A percentile compares a stretch with the other conserved stretches of the same genome.
Evolutionary conservation across 2,797 vertebrate genomes (phyloP).

Genomic region (Toxotes lorentzi): DNA sequence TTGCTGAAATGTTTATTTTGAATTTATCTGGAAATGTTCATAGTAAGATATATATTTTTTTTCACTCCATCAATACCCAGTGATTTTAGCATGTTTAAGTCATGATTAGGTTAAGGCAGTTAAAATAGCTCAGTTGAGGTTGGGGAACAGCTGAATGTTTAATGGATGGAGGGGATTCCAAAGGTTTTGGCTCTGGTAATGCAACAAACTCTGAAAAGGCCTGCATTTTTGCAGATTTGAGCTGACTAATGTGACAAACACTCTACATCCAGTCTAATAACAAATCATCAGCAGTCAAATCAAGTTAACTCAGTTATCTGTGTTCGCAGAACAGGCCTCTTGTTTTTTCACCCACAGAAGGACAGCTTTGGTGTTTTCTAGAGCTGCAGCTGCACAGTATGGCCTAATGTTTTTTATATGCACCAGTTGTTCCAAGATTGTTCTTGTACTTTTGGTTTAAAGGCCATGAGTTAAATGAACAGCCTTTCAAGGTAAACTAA

Average conservation of each 20-base stretch:
- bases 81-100: background rate
- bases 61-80: background rate
- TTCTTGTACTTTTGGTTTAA: constrained; percentile 15
- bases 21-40: background rate
- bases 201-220: background rate
- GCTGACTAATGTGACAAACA: background rate
- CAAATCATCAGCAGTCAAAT: constrained; percentile 26
- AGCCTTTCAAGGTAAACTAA: background rate
- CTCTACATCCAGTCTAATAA: constrained; percentile 1
- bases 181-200: background rate
- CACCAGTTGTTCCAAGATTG: constrained; percentile 9
- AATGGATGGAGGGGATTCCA: background rate
- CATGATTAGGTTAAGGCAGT: background rate
- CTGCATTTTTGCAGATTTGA: background rate
- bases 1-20: background rate
- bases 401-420: constrained; percentile 2
- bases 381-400: constrained; percentile 23
- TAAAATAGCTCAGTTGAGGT: background rate
- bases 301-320: constrained; percentile 6
- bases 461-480: constrained; percentile 4
- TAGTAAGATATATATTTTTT: background rate
- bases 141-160: background rate
- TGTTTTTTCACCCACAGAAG: constrained; percentile 18
- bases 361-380: constrained; percentile 18
- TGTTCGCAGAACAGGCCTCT: background rate